Base-by-base conservation (phyloP, 2,888 invertebrate species). In the Peribatodes rhomboidaria region DNA sequence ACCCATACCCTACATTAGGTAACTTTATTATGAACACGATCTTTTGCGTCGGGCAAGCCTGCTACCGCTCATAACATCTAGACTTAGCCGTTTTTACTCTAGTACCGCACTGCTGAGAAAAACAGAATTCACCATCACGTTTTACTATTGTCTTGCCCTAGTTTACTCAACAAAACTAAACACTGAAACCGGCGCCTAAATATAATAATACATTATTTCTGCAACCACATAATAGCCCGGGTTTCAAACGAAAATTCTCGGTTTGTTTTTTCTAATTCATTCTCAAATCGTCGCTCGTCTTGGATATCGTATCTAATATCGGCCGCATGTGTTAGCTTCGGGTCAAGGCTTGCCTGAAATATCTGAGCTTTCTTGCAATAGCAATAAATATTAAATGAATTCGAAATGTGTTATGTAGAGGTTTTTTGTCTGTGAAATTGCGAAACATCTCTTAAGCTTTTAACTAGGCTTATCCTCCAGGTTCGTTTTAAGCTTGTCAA, bases 341-440 rank as follows among this genome's bases (percentile, higher is more conserved):
- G 72, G 72, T 72, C 72, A 72, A 71, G 72, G 72, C 67, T 49
- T 16, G 14, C 46, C 69, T 57, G 61, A 71, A 72, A 71, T 71
- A 71, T 67, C 68, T 62, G 54, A 37, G 42, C 63, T 55, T 53
- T 63, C 61, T 49, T 58, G 60, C 64, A 52, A 64, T 65, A 53
- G 58, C 61, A 33, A 52, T 57, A 57, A 54, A 64, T 63, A 46
- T 49, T 47, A 56, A 42, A 20, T 62, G 58, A 37, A 58, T 33
- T 22, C 49, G 35, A 59, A 50, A 59, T 64, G 14, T 33, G 35
- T 11, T 10, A 35, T 31, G 42, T 52, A 27, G 39, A 49, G 22
- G 46, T 58, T 63, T 58, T 63, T 63, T 47, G 47, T 44, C 39
- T 53, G 13, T 44, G 16, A 2, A 16, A 55, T 64, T 64, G 64